phyloP scores from a whole-genome alignment of 2,113 vertebrate genomes.

The Garra rufa region DNA sequence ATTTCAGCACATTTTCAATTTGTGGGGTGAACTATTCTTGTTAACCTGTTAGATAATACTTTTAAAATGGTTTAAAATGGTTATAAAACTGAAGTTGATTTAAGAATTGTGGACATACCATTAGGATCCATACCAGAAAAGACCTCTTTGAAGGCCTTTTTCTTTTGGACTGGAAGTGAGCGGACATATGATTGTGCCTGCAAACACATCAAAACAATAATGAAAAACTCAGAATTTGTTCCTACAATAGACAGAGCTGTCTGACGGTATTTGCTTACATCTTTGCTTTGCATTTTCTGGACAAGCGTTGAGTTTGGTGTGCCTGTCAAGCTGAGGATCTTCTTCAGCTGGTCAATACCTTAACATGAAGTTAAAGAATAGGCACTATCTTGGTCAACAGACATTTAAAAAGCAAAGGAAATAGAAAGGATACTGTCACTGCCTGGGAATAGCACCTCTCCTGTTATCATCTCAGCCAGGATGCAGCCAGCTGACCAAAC shows the following conservation, averaged over 20 bases:
- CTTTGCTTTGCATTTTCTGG: conserved; percentile 82
- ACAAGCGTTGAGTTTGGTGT: conserved; percentile 74
- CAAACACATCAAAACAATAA: conserved; percentile 22
- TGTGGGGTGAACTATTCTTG: too few species aligned
- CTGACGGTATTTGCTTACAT: conserved; percentile 64
- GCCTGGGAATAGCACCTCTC: conserved; percentile 78
- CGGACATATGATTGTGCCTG: conserved; percentile 79
- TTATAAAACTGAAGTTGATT: neutral
- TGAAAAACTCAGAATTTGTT: neutral
- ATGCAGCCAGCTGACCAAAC: conserved; percentile 85
- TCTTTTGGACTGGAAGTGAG: conserved; percentile 75
- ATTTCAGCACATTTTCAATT: too few species aligned
- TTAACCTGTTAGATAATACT: too few species aligned
- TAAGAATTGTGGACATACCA: conserved; percentile 49
- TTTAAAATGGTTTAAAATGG: too few species aligned
- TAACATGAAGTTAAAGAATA: conserved; percentile 61
- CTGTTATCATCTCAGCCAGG: conserved; percentile 83
- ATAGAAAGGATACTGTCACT: conserved; percentile 81
- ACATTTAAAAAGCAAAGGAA: neutral
- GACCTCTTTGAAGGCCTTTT: conserved; percentile 77
- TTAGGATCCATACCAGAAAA: conserved; percentile 72
- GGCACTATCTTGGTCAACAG: neutral
- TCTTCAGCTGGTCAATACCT: conserved; percentile 83
- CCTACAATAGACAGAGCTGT: too few species aligned
- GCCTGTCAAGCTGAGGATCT: conserved; percentile 79